phyloP scores from a whole-genome alignment of 2,888 invertebrate species.

The Lordiphosa andalusiaca region DNA sequence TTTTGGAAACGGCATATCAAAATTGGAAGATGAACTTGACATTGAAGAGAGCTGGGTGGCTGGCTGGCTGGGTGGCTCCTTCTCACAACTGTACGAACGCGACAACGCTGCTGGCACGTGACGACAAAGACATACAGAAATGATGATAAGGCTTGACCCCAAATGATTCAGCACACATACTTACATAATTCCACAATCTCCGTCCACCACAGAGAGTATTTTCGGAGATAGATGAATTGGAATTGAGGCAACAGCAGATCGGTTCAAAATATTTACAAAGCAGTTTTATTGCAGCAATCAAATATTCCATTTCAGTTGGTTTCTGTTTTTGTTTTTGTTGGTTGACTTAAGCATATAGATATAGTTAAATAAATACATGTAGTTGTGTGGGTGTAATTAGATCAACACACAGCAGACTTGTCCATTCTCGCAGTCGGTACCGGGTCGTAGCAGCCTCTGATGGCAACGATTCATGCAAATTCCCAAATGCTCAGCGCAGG shows the following conservation, averaged over 20 bases:
- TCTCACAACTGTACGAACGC: constrained; percentile 52
- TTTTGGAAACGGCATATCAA: not conserved
- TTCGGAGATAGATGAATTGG: not conserved
- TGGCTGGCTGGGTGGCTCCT: no score
- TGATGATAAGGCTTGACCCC: constrained; percentile 22
- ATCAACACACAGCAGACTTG: constrained; percentile 77
- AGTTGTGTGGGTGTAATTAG: constrained; percentile 31
- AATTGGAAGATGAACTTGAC: constrained; percentile 61
- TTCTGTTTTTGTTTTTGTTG: constrained; percentile 1
- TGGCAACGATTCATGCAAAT: constrained; percentile 74
- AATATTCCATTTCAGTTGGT: constrained; percentile 28
- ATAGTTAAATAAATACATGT: constrained; percentile 62
- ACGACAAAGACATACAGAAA: constrained; percentile 5
- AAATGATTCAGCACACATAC: constrained; percentile 53
- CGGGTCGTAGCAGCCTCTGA: constrained; percentile 66
- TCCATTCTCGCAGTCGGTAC: constrained; percentile 75
- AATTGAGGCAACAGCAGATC: constrained; percentile 10
- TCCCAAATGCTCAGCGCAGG: constrained; percentile 76
- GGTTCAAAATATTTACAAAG: constrained; percentile 62
- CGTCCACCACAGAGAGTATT: constrained; percentile 8
- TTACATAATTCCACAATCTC: constrained; percentile 47
- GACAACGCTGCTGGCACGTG: constrained; percentile 24
- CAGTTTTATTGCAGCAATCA: constrained; percentile 60
- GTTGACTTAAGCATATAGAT: constrained; percentile 46
- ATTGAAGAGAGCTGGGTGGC: constrained; percentile 44